phyloP scores from a whole-genome alignment of 2,113 vertebrate species.

The Campylomormyrus tamandua region DNA sequence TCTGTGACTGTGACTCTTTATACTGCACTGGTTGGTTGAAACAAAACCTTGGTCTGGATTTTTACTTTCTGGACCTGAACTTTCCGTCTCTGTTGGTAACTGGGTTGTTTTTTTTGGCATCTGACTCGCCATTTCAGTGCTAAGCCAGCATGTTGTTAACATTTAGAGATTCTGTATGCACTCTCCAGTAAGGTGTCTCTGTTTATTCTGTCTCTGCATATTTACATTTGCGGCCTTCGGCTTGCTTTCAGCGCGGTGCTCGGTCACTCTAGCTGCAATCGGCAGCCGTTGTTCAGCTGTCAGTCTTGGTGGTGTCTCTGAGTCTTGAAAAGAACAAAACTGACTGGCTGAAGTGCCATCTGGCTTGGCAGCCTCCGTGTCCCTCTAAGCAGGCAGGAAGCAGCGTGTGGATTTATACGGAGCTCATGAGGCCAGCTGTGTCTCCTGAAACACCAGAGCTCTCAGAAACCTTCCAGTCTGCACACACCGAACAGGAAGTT shows the following conservation, averaged over 20 bases:
- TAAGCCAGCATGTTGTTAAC: neutral
- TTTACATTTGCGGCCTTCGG: neutral
- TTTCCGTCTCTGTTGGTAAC: no score
- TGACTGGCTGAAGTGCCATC: neutral
- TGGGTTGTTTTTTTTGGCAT: neutral
- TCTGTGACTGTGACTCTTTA: no score
- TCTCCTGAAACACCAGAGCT: neutral
- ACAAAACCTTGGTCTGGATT: no score
- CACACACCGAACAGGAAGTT: neutral
- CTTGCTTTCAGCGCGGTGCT: neutral
- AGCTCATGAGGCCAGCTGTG: no score
- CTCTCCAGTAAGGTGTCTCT: neutral
- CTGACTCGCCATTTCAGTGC: neutral
- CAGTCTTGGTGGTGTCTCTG: neutral
- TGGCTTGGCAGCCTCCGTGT: neutral
- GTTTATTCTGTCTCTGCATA: neutral
- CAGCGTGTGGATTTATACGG: neutral
- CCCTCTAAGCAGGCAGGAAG: neutral
- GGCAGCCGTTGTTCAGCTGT: slow-evolving; percentile 11
- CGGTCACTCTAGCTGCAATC: neutral
- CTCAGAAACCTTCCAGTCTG: neutral
- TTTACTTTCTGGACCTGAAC: no score
- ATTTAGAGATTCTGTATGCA: neutral
- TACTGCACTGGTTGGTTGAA: no score
- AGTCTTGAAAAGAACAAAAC: neutral